Conservation (phyloP, 2,113 vertebrate genomes). For the Vireo altiloquus region DNA sequence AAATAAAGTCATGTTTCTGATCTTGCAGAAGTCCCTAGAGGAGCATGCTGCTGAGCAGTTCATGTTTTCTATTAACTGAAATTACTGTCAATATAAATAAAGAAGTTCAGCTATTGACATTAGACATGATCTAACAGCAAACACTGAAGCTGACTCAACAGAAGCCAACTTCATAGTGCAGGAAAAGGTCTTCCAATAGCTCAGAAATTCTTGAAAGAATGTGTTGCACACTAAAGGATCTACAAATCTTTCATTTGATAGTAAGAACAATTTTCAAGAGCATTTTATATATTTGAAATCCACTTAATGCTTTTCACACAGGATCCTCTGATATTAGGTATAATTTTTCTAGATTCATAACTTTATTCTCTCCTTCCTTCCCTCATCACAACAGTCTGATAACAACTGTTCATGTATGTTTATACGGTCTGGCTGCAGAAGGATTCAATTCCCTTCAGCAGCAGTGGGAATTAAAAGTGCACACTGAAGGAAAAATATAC, state of each 20-base stretch:
- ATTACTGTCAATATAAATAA: constrained; percentile 54
- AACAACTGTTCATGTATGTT: background rate
- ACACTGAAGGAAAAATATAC: background rate
- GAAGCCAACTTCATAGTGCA: background rate
- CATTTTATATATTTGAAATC: background rate
- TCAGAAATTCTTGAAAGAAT: background rate
- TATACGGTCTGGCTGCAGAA: background rate
- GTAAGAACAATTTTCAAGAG: background rate
- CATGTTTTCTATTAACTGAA: constrained; percentile 34
- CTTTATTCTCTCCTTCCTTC: background rate
- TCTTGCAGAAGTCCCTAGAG: constrained; percentile 7
- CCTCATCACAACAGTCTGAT: background rate
- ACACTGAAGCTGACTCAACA: background rate
- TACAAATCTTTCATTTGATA: background rate
- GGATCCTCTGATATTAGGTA: background rate
- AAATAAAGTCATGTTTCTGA: background rate
- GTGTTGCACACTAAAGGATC: background rate
- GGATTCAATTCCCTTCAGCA: background rate
- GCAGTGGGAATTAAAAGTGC: background rate
- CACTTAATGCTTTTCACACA: background rate
- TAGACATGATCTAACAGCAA: background rate
- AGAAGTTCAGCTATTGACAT: background rate
- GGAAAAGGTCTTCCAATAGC: background rate
- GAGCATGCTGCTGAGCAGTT: background rate
- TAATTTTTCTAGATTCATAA: background rate